A percentile compares a stretch with the other conserved stretches of the same genome.
Conservation (phyloP, 2,113 vertebrate species). For the Pelusios castaneus region DNA sequence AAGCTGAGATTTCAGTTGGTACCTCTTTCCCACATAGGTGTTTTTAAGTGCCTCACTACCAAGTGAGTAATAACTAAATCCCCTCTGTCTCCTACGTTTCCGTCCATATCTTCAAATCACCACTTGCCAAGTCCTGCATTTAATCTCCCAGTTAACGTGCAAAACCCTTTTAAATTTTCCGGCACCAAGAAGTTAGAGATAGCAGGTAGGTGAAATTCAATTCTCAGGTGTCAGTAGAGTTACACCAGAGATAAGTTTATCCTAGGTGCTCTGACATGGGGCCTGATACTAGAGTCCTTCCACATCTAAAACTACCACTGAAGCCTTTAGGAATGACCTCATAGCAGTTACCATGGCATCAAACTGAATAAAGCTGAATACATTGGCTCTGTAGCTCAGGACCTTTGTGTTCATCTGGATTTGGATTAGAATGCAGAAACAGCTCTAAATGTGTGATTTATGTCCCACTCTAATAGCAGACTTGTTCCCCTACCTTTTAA, state of each 20-base stretch:
- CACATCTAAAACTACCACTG: background rate
- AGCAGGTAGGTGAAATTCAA: background rate
- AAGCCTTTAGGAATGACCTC: background rate
- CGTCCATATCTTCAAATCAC: background rate
- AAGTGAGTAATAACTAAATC: background rate
- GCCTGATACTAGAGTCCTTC: background rate
- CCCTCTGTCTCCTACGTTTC: background rate
- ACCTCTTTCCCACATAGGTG: background rate
- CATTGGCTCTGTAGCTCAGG: background rate
- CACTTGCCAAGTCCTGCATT: background rate
- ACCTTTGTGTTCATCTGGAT: background rate
- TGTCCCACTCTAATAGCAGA: background rate
- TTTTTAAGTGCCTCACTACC: background rate
- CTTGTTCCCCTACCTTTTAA: background rate
- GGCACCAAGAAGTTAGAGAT: background rate
- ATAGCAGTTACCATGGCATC: background rate
- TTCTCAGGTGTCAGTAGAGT: background rate
- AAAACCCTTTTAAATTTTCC: background rate
- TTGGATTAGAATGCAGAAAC: background rate
- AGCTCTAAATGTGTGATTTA: background rate
- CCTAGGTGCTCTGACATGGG: background rate
- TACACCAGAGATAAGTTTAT: rapidly evolving
- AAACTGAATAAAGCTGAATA: background rate
- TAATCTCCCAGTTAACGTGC: background rate
- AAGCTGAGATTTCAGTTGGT: background rate